Percentiles rank a stretch among this genome's conserved stretches.
These are phyloP conservation scores for Orgyia antiqua DNA, from an alignment of 2,888 invertebrate genomes.

Conservation along the genomic window DNA sequence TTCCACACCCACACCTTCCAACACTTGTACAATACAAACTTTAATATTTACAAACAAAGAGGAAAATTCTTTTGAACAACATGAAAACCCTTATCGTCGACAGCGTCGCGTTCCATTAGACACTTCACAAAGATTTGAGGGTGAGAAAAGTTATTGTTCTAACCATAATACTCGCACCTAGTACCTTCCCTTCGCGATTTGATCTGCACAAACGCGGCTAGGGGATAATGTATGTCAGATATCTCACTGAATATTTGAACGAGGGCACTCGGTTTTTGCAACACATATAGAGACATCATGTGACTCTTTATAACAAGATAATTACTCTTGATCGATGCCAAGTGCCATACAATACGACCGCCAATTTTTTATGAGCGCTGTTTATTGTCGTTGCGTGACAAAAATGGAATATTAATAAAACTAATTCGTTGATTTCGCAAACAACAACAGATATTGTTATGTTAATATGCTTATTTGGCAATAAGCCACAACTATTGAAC, in stretches of 20 bases:
- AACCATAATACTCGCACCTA: conserved; percentile 36
- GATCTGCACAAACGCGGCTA: conserved; percentile 24
- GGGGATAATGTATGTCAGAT: conserved; percentile 33
- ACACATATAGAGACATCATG: conserved; percentile 39
- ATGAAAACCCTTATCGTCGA: conserved; percentile 62
- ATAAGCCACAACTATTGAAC: conserved; percentile 9
- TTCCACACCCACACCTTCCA: conserved; percentile 12
- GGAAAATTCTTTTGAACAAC: conserved; percentile 54
- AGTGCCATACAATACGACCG: conserved; percentile 35
- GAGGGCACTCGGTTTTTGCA: conserved; percentile 40
- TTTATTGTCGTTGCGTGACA: conserved; percentile 14
- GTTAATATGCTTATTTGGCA: conserved; percentile 8
- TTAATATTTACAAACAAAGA: conserved; percentile 57
- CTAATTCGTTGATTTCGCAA: conserved; percentile 7
- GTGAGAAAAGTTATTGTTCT: conserved; percentile 44
- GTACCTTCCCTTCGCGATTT: conserved; percentile 30
- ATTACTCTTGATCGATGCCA: conserved; percentile 39
- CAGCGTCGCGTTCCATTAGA: conserved; percentile 61
- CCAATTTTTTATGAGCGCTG: conserved; percentile 27
- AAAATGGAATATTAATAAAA: conserved; percentile 17
- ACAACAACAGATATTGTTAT: conserved; percentile 11
- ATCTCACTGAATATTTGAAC: conserved; percentile 28
- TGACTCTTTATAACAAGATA: conserved; percentile 37
- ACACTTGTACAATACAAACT: conserved; percentile 42
- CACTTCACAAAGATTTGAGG: conserved; percentile 66